A percentile compares a stretch with the other conserved stretches of the same genome.
These are phyloP conservation scores for Aporophyla nigra DNA, from an alignment of 2,888 invertebrate species.

Conservation along the genomic window DNA sequence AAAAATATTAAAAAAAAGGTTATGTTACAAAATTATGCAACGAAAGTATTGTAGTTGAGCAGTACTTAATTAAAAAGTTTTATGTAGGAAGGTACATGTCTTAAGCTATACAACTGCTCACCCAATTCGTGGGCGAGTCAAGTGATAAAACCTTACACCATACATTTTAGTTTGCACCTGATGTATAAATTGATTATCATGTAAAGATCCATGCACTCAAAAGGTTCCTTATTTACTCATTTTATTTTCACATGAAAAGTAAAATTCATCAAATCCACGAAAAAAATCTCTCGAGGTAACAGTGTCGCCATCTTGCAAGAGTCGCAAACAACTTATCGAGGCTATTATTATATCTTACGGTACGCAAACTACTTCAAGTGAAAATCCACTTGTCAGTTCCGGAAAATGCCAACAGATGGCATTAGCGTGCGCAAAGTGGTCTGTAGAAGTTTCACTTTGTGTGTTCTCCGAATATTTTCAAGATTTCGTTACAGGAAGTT, in stretches of 20 bases:
- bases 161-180: background rate
- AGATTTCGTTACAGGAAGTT: conserved; percentile 6
- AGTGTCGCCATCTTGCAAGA: conserved; percentile 54
- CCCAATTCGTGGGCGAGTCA: background rate
- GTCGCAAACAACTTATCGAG: background rate
- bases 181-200: background rate
- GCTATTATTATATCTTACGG: conserved; percentile 9
- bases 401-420: conserved; percentile 67
- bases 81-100: background rate
- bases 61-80: background rate
- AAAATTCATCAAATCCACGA: background rate
- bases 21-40: background rate
- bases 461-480: background rate
- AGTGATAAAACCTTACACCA: background rate
- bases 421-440: background rate
- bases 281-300: background rate
- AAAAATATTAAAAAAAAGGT: conserved; percentile 3
- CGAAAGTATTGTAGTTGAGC: background rate
- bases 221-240: conserved; percentile 21
- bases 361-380: conserved; percentile 1
- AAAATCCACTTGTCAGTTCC: conserved; percentile 35
- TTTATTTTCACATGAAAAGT: conserved; percentile 9
- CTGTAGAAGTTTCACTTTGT: background rate
- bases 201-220: conserved; percentile 4
- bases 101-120: background rate